Base-by-base conservation (phyloP, 2,888 invertebrate genomes). In the Polylopha cassiicola region DNA sequence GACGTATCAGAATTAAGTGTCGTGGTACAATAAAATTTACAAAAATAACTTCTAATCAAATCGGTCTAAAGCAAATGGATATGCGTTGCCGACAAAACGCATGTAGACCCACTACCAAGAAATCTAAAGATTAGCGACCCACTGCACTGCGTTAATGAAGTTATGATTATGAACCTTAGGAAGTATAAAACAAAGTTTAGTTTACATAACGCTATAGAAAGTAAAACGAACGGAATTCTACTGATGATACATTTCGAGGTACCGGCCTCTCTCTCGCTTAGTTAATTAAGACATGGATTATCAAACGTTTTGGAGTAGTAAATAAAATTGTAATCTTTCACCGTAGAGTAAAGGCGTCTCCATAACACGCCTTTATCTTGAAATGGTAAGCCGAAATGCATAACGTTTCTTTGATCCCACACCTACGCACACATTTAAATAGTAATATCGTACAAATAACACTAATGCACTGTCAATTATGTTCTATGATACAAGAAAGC, bases 281-380 rank as follows among this genome's bases (percentile, higher is more conserved):
- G 81, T 84, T 85, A 85, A 85, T 85, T 84, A 85, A 85, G 85
- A 85, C 84, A 80, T 82, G 80, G 76, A 81, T 84, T 84, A 85
- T 82, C 80, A 73, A 82, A 76, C 78, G 78, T 75, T 80, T 80
- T 75, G 64, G 73, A 70, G 84, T 69, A 78, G 82, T 84, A 84
- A 85, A 85, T 82, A 84, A 82, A 85, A 76, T 68, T 73, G 67
- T 81, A 81, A 85, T 84, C 84, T 82, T 64, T 68, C 63, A 66
- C 69, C 57, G 65, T 73, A 71, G 67, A 67, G 68, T 61, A 73
- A 64, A 78, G 80, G 80, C 82, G 82, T 80, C 82, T 79, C 67
- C 44, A 70, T 65, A 75, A 74, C 79, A 76, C 78, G 67, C 62
- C 62, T 70, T 81, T 84, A 84, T 85, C 84, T 74, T 45, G 45